Conservation (phyloP, 2,888 invertebrate species). For the Aspidapion aeneum region DNA sequence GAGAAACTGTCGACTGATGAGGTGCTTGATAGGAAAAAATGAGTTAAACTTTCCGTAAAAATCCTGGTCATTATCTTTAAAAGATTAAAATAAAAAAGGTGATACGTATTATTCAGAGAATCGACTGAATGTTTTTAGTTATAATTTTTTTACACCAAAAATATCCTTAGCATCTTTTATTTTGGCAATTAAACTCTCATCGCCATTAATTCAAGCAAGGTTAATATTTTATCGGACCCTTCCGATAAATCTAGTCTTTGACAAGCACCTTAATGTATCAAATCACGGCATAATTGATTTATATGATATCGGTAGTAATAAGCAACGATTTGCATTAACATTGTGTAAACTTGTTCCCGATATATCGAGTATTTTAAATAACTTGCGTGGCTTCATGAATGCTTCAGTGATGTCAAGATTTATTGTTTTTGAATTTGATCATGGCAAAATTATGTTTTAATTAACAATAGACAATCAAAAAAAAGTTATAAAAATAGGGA, state of each 20-base stretch:
- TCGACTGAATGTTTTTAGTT: too few species aligned
- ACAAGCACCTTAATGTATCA: constrained; percentile 48
- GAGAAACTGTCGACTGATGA: too few species aligned
- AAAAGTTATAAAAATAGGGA: too few species aligned
- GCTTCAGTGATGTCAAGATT: constrained; percentile 31
- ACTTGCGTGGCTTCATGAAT: constrained; percentile 37
- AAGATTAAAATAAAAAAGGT: too few species aligned
- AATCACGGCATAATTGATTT: constrained; percentile 49
- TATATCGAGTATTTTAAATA: constrained; percentile 45
- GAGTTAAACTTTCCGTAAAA: too few species aligned
- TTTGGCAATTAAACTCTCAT: neutral
- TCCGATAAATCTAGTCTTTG: constrained; percentile 42
- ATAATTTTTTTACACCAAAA: too few species aligned
- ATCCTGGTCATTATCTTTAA: too few species aligned
- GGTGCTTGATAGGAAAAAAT: too few species aligned
- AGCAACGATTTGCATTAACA: constrained; percentile 50
- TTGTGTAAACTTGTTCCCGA: constrained; percentile 45
- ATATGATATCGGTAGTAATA: constrained; percentile 45
- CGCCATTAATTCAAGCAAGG: constrained; percentile 20
- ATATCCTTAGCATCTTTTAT: neutral
- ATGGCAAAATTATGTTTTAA: too few species aligned
- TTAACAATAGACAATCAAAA: too few species aligned
- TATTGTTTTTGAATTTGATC: constrained; percentile 20
- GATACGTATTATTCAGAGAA: too few species aligned
- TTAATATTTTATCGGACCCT: constrained; percentile 46